Evolutionary conservation across 2,113 vertebrate species (phyloP).

Genomic region (Hucho hucho): DNA sequence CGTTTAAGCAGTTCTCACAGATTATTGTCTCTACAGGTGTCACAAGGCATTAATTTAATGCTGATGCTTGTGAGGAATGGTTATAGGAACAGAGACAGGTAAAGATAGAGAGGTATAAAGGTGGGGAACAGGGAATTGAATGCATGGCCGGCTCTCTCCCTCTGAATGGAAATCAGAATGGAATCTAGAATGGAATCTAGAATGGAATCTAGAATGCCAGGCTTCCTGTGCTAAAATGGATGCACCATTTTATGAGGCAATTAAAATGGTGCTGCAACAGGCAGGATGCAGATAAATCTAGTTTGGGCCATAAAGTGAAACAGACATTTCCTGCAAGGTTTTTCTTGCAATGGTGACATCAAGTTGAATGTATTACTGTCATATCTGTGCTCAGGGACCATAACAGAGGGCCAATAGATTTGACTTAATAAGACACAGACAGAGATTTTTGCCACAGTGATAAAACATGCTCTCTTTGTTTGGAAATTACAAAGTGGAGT

Average conservation of each 20-base stretch:
- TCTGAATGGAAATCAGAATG: not conserved
- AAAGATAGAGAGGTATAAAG: not conserved
- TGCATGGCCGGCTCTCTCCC: not conserved
- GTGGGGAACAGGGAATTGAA: not conserved
- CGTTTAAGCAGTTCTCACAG: no score
- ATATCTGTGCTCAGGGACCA: conserved; percentile 14
- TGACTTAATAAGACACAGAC: no score
- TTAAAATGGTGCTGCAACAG: conserved; percentile 27
- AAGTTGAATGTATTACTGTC: conserved; percentile 15
- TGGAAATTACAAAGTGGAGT: no score
- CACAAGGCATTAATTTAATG: no score
- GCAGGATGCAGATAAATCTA: conserved; percentile 17
- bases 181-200: not conserved
- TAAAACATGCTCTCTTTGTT: no score
- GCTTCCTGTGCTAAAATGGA: not conserved
- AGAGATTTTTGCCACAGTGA: no score
- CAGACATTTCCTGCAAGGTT: conserved; percentile 14
- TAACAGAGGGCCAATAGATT: not conserved
- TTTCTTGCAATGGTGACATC: conserved; percentile 16
- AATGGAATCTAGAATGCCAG: not conserved
- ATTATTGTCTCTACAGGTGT: no score
- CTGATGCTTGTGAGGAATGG: no score
- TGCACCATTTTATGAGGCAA: conserved; percentile 15
- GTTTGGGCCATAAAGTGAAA: conserved; percentile 29
- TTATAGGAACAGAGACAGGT: not conserved